Evolutionary conservation across 1,140 invertebrate genomes (phyloP).

Genomic region (Drosophila mauritiana): DNA sequence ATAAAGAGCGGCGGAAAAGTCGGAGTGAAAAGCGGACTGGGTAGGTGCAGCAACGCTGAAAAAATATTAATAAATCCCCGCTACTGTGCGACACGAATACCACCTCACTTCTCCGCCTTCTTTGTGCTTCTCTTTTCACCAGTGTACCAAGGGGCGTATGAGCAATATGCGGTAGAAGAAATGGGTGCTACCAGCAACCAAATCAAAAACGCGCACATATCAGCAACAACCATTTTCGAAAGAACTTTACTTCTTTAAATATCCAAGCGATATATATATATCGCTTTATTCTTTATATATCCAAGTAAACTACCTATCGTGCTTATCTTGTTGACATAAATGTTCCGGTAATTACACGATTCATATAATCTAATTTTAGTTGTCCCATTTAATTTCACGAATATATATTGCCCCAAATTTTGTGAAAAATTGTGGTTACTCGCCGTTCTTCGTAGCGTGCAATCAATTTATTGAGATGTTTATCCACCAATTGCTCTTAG

Average conservation of each 20-base stretch:
- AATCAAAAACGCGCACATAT: neutral
- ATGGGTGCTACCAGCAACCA: neutral
- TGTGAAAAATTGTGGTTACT: neutral
- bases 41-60: slow-evolving; percentile 33
- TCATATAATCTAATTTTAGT: too few relatives aligned
- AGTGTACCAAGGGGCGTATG: slow-evolving; percentile 57
- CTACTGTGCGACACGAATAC: slow-evolving; percentile 38
- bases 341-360: neutral
- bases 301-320: too few relatives aligned
- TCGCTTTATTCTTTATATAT: too few relatives aligned
- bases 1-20: slow-evolving; percentile 14
- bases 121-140: neutral
- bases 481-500: slow-evolving; percentile 44
- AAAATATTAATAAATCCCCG: slow-evolving; percentile 79
- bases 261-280: neutral
- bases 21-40: neutral
- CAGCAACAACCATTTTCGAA: neutral
- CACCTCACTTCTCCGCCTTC: neutral
- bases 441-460: slow-evolving; percentile 5
- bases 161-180: slow-evolving; percentile 44
- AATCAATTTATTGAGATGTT: slow-evolving; percentile 36
- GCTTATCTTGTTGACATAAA: neutral
- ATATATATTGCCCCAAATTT: neutral
- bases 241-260: neutral
- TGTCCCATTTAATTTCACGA: neutral